Conservation (phyloP, 2,113 vertebrate species). For the Campylomormyrus numenius region DNA sequence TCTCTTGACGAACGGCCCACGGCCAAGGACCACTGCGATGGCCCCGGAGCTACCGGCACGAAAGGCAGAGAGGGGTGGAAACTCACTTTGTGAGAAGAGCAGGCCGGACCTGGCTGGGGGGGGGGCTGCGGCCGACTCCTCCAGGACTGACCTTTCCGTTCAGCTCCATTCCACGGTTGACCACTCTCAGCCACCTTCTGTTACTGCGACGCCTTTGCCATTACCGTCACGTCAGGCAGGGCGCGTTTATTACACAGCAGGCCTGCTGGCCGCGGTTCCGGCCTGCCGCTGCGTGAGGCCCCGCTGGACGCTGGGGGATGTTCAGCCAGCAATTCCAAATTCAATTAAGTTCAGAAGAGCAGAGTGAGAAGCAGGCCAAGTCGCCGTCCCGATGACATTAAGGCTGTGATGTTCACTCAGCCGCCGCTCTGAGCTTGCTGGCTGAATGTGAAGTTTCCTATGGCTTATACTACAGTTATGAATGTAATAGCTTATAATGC, state of each 20-base stretch:
- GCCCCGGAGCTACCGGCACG: background rate
- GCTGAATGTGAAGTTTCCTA: background rate
- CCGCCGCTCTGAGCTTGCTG: background rate
- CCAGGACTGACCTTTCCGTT: background rate
- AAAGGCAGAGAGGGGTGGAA: background rate
- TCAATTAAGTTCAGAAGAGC: background rate
- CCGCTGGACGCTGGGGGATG: background rate
- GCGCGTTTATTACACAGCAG: constrained; percentile 12
- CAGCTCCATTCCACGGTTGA: background rate
- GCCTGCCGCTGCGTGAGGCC: background rate
- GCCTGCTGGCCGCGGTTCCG: constrained; percentile 4
- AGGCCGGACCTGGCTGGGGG: background rate
- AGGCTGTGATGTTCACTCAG: background rate
- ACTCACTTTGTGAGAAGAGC: background rate
- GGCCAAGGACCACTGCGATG: background rate
- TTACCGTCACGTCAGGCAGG: background rate
- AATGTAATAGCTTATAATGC: background rate
- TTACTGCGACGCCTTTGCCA: background rate
- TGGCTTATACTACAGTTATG: background rate
- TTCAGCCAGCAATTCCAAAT: background rate
- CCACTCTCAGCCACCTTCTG: background rate
- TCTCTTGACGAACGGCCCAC: background rate
- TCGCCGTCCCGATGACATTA: background rate
- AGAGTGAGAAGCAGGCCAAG: background rate
- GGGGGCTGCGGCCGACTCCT: too few relatives aligned